Evolutionary conservation across 2,888 invertebrate species (phyloP).

Genomic region (Noctua pronuba): DNA sequence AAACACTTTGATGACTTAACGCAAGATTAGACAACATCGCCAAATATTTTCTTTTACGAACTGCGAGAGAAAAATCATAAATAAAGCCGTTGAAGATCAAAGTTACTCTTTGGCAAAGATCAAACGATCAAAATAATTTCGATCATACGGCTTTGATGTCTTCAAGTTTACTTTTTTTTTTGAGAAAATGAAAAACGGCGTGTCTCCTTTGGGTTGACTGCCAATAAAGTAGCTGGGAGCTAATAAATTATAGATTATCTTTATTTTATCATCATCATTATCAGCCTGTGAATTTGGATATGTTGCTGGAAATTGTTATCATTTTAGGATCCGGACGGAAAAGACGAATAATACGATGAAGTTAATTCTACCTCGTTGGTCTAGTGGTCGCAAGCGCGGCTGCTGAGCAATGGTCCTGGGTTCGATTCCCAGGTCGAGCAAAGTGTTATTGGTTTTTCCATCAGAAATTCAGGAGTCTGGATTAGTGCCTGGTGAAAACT

Average conservation of each 20-base stretch:
- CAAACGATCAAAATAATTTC: constrained; percentile 69
- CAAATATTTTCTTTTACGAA: constrained; percentile 52
- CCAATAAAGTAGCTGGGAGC: constrained; percentile 53
- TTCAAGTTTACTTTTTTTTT: constrained; percentile 58
- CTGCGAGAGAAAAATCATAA: constrained; percentile 54
- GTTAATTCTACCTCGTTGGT: background rate
- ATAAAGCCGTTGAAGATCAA: constrained; percentile 65
- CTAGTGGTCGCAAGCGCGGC: too few relatives aligned
- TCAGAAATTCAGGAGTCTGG: too few relatives aligned
- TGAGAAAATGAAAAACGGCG: constrained; percentile 56
- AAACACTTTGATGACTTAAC: constrained; percentile 55
- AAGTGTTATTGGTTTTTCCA: too few relatives aligned
- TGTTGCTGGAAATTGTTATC: background rate
- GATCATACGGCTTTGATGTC: constrained; percentile 66
- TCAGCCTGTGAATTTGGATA: background rate
- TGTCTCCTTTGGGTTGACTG: constrained; percentile 62
- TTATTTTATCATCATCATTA: background rate
- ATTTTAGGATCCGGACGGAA: background rate
- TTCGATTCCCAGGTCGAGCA: too few relatives aligned
- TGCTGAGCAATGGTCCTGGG: too few relatives aligned
- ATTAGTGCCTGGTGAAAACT: too few relatives aligned
- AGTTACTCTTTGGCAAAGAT: constrained; percentile 62
- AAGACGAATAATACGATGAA: background rate
- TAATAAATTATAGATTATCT: constrained; percentile 58
- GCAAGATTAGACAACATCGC: constrained; percentile 51